Percentiles rank a stretch among this genome's conserved stretches.
phyloP scores from a whole-genome alignment of 2,113 vertebrate species.

The Heliornis fulica region DNA sequence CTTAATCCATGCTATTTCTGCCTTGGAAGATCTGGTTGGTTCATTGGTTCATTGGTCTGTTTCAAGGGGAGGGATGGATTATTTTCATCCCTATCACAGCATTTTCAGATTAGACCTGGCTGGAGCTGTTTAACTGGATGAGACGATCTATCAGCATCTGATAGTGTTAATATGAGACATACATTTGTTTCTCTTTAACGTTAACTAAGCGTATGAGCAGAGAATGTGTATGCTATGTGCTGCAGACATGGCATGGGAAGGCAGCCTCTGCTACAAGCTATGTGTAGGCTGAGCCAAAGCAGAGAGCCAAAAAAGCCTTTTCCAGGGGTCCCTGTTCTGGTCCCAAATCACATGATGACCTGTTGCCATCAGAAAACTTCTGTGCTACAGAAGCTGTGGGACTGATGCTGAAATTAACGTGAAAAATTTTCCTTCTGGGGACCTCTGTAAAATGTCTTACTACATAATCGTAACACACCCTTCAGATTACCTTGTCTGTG shows the following conservation, averaged over 20 bases:
- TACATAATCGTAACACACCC: neutral
- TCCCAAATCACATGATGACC: neutral
- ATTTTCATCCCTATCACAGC: neutral
- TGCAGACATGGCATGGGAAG: fast-evolving
- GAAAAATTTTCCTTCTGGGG: neutral
- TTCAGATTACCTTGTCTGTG: neutral
- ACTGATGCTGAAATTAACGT: neutral
- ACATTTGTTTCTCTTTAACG: neutral
- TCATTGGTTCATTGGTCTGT: neutral
- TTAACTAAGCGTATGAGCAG: neutral
- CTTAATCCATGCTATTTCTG: neutral
- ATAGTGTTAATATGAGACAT: neutral
- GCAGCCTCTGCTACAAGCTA: neutral
- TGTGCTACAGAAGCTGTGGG: neutral
- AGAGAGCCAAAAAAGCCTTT: neutral
- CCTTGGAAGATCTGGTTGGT: neutral
- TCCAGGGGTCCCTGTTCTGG: neutral
- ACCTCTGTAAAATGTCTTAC: neutral
- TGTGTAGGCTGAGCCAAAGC: neutral
- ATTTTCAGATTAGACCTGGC: neutral
- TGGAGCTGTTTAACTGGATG: fast-evolving
- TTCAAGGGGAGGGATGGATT: neutral
- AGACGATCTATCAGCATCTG: neutral
- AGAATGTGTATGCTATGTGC: neutral
- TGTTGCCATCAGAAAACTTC: neutral